A percentile compares a stretch with the other conserved stretches of the same genome.
These are phyloP conservation scores for Apeltes quadracus DNA, from an alignment of 2,113 vertebrate species.

Conservation along the genomic window DNA sequence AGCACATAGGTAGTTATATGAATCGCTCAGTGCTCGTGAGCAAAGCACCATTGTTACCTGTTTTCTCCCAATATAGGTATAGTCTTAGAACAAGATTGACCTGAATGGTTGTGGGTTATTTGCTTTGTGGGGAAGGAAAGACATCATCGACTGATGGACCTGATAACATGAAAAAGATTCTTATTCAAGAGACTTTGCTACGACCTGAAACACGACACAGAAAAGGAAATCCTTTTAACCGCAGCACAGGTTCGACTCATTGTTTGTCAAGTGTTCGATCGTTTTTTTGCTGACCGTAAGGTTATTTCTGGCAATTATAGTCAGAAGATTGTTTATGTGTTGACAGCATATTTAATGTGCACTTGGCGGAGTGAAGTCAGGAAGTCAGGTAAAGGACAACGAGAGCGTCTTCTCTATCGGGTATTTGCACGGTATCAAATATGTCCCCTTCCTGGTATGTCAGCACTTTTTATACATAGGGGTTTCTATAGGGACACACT, in stretches of 20 bases:
- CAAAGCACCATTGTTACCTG: background rate
- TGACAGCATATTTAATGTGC: background rate
- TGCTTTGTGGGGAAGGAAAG: conserved; percentile 4
- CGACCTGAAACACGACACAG: background rate
- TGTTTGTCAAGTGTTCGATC: background rate
- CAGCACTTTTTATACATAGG: background rate
- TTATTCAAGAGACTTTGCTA: background rate
- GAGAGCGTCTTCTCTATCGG: background rate
- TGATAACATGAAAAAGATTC: background rate
- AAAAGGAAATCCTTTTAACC: background rate
- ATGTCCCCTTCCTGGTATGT: background rate
- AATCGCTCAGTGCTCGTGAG: conserved; percentile 19
- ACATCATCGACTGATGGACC: background rate
- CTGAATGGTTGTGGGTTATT: background rate
- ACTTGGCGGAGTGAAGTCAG: background rate
- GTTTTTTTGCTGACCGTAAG: background rate
- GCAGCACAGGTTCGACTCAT: background rate
- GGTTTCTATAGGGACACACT: conserved; percentile 9
- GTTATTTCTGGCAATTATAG: background rate
- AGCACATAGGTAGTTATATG: conserved; percentile 2
- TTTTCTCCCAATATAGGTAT: conserved; percentile 4
- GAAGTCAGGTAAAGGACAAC: background rate
- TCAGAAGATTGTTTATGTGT: background rate
- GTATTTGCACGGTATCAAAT: background rate
- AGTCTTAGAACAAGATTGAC: conserved; percentile 1